Percentiles rank a stretch among this genome's conserved stretches.
phyloP scores from a whole-genome alignment of 2,113 vertebrate genomes.

The Channa argus region DNA sequence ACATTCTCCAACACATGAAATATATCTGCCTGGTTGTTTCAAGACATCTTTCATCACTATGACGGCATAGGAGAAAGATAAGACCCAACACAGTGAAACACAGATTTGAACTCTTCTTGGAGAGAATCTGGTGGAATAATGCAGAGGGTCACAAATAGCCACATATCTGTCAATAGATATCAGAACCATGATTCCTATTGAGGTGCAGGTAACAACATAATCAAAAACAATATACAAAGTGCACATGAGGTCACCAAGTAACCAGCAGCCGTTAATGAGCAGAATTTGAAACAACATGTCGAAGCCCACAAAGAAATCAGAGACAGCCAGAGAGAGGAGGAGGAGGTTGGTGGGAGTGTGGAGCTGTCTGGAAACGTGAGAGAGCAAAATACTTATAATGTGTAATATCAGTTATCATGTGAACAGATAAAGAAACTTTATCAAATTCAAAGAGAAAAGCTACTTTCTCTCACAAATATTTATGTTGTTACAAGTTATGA shows the following conservation, averaged over 20 bases:
- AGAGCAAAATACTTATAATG: no score
- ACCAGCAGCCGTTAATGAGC: slow-evolving; percentile 29
- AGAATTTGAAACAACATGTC: slow-evolving; percentile 36
- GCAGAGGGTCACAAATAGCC: slow-evolving; percentile 44
- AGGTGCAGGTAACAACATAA: slow-evolving; percentile 25
- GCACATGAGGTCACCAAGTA: slow-evolving; percentile 37
- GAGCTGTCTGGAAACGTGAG: no score
- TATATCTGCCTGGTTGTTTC: not conserved
- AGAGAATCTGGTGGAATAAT: slow-evolving; percentile 18
- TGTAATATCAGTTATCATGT: no score
- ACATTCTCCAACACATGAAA: slow-evolving; percentile 37
- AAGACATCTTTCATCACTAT: slow-evolving; percentile 4
- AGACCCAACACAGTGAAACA: slow-evolving; percentile 36
- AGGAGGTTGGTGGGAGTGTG: no score
- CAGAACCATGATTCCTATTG: slow-evolving; percentile 38
- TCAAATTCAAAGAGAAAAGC: no score
- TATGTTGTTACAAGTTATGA: no score
- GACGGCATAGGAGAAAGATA: slow-evolving; percentile 2
- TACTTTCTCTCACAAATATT: no score
- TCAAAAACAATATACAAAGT: slow-evolving; percentile 1
- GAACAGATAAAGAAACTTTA: no score
- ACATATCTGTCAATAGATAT: slow-evolving; percentile 43
- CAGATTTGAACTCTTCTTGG: not conserved
- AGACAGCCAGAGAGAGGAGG: no score
- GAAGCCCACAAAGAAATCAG: no score